A percentile compares a stretch with the other conserved stretches of the same genome.
phyloP scores from a whole-genome alignment of 2,113 vertebrate genomes.

The Gnathonemus echidnorhynchus region DNA sequence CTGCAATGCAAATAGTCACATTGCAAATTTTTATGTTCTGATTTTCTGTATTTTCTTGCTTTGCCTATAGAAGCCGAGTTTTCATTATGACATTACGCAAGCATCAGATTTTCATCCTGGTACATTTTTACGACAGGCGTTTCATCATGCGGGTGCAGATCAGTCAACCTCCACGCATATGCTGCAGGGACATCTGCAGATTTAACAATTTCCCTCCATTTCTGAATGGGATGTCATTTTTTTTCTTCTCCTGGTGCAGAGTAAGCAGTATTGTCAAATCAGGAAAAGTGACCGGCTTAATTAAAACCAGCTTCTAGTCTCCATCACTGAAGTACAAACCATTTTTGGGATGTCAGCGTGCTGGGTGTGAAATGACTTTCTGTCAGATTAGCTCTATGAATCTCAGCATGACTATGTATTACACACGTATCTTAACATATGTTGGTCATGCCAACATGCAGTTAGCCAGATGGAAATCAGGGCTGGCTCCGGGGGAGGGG shows the following conservation, averaged over 20 bases:
- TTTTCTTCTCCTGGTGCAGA: not conserved
- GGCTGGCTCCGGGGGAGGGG: not conserved
- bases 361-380: not conserved
- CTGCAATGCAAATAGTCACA: not conserved
- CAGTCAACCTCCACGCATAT: not conserved
- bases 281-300: not conserved
- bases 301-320: not conserved
- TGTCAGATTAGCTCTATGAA: not conserved
- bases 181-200: not conserved
- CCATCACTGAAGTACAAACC: not conserved
- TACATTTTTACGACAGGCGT: not conserved
- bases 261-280: constrained; percentile 3
- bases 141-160: not conserved
- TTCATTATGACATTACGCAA: not conserved
- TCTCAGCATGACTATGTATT: not conserved
- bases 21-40: not conserved
- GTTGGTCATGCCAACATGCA: not conserved
- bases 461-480: not conserved
- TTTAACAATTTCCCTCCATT: not conserved
- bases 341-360: not conserved
- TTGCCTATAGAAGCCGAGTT: not conserved
- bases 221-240: not conserved
- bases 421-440: not conserved
- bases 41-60: not conserved
- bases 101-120: not conserved